phyloP scores from a whole-genome alignment of 2,888 invertebrate genomes.

The Lasioglossum pauxillum region DNA sequence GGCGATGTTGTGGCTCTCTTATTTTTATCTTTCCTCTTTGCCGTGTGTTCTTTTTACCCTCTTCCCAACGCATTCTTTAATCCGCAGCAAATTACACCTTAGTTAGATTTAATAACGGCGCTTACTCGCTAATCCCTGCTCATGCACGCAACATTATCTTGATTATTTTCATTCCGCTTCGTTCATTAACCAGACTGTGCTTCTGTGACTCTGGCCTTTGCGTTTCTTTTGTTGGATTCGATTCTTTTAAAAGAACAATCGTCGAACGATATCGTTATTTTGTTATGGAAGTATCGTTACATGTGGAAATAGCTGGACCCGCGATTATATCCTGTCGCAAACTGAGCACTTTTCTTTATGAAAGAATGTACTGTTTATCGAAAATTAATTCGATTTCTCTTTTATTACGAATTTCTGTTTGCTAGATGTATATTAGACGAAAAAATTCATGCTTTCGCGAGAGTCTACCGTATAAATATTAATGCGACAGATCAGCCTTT shows the following conservation, averaged over 20 bases:
- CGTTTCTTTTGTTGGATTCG: neutral
- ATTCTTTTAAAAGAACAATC: neutral
- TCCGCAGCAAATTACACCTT: neutral
- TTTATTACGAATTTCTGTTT: neutral
- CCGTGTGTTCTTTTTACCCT: neutral
- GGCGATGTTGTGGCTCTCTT: neutral
- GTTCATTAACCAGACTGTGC: neutral
- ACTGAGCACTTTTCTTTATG: neutral
- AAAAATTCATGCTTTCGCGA: neutral
- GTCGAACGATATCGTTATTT: neutral
- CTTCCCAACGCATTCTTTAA: neutral
- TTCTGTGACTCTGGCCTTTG: neutral
- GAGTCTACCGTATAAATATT: neutral
- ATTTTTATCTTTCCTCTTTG: neutral
- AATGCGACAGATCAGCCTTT: neutral
- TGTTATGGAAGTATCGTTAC: neutral
- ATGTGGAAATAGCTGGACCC: neutral
- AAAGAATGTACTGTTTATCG: neutral
- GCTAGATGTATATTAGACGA: neutral
- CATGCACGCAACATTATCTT: conserved; percentile 10
- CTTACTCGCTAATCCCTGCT: neutral
- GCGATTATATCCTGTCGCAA: too few relatives aligned
- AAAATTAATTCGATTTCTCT: neutral
- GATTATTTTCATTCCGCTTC: neutral
- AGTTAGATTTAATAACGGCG: conserved; percentile 5